Conservation (phyloP, 2,113 vertebrate species). For the Oceanites oceanicus region DNA sequence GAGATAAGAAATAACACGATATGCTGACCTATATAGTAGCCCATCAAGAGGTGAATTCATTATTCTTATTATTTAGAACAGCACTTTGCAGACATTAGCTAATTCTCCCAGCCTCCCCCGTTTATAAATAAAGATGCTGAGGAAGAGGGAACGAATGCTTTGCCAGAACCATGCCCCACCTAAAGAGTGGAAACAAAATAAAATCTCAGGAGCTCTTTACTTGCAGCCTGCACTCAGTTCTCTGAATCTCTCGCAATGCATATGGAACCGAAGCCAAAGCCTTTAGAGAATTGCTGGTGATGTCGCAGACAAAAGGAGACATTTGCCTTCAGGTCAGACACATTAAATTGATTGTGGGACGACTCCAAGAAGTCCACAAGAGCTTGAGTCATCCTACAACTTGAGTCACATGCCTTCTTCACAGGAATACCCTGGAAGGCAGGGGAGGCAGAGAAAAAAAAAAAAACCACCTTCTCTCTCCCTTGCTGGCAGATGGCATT, state of each 20-base stretch:
- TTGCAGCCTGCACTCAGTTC: background rate
- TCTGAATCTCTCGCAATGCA: background rate
- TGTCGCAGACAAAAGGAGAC: constrained; percentile 5
- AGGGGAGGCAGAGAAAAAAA: background rate
- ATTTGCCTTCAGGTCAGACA: constrained; percentile 20
- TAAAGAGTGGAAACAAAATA: background rate
- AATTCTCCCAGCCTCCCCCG: background rate
- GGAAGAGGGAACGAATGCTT: background rate
- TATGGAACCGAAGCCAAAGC: background rate
- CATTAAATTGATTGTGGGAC: constrained; percentile 37
- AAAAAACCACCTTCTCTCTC: background rate
- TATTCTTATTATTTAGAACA: background rate
- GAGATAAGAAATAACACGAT: background rate
- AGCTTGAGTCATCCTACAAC: constrained; percentile 46
- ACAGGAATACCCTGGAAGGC: constrained; percentile 17
- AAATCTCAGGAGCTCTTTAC: background rate
- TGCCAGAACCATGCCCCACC: background rate
- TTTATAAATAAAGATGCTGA: background rate
- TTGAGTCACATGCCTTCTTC: constrained; percentile 34
- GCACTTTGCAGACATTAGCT: background rate
- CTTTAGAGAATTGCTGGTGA: background rate
- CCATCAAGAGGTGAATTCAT: background rate
- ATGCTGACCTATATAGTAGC: background rate
- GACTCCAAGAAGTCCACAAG: constrained; percentile 26
- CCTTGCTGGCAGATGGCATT: constrained; percentile 11